Evolutionary conservation across 1,140 invertebrate genomes (phyloP).

Genomic region (Cryptotermes secundus): DNA sequence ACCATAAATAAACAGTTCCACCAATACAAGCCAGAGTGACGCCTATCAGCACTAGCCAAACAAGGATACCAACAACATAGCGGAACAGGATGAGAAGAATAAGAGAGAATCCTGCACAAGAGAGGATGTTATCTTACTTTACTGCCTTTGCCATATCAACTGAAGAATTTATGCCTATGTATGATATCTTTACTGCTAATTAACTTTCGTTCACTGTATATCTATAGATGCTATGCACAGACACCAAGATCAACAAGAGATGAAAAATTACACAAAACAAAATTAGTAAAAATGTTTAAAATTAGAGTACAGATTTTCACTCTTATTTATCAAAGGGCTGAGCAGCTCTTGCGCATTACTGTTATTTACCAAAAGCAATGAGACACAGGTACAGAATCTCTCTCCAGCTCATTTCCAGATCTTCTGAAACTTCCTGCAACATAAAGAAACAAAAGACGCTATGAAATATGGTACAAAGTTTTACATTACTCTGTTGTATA

Average conservation of each 20-base stretch:
- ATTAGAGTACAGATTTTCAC: neutral
- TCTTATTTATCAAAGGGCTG: no score
- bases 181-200: no score
- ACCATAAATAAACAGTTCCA: constrained; percentile 68
- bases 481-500: no score
- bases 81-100: constrained; percentile 61
- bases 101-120: constrained; percentile 59
- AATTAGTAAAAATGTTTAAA: constrained; percentile 1
- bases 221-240: no score
- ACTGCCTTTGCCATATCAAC: constrained; percentile 5
- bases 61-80: constrained; percentile 61
- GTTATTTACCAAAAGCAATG: constrained; percentile 59
- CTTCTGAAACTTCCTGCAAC: constrained; percentile 60
- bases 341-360: neutral
- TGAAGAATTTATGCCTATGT: constrained; percentile 31
- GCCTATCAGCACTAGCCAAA: constrained; percentile 67
- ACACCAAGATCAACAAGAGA: neutral
- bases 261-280: neutral
- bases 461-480: no score
- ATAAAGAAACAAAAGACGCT: constrained; percentile 29
- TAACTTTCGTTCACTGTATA: no score
- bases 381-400: constrained; percentile 62
- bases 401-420: constrained; percentile 60
- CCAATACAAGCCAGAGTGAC: constrained; percentile 58
- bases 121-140: constrained; percentile 4